Conservation (phyloP, 2,113 vertebrate genomes). For the Globicephala melas region DNA sequence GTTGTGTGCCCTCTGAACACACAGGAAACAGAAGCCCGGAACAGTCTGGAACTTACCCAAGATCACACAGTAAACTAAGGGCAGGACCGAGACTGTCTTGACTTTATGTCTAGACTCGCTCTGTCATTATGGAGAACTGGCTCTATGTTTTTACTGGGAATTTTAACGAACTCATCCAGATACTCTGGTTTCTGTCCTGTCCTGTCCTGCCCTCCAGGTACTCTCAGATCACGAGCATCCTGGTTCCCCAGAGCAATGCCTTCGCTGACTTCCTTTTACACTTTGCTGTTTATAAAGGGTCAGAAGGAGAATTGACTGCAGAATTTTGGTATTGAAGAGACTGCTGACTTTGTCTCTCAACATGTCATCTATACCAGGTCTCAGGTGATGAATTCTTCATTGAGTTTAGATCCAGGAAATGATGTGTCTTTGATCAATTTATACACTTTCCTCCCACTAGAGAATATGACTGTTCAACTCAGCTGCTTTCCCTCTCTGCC, state of each 20-base stretch:
- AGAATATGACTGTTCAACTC: background rate
- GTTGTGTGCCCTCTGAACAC: background rate
- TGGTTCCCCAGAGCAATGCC: background rate
- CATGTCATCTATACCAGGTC: background rate
- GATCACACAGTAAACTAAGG: background rate
- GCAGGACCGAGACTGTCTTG: fast-evolving
- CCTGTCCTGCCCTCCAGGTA: too few species aligned
- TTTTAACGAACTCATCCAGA: background rate
- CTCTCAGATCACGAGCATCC: too few species aligned
- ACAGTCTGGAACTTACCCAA: background rate
- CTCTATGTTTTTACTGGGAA: background rate
- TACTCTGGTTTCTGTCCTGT: too few species aligned
- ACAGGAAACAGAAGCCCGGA: background rate
- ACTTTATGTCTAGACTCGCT: background rate
- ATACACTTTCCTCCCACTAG: background rate
- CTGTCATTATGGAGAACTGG: background rate
- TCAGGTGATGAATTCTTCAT: background rate
- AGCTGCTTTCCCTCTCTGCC: background rate
- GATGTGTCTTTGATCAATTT: background rate
- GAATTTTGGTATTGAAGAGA: background rate
- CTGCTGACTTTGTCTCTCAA: background rate
- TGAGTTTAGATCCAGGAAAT: background rate
- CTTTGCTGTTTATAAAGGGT: background rate
- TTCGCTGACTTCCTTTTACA: background rate
- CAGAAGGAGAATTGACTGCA: background rate